A percentile compares a stretch with the other conserved stretches of the same genome.
These are phyloP conservation scores for Acridotheres tristis DNA, from an alignment of 2,797 vertebrate species.

Conservation along the genomic window DNA sequence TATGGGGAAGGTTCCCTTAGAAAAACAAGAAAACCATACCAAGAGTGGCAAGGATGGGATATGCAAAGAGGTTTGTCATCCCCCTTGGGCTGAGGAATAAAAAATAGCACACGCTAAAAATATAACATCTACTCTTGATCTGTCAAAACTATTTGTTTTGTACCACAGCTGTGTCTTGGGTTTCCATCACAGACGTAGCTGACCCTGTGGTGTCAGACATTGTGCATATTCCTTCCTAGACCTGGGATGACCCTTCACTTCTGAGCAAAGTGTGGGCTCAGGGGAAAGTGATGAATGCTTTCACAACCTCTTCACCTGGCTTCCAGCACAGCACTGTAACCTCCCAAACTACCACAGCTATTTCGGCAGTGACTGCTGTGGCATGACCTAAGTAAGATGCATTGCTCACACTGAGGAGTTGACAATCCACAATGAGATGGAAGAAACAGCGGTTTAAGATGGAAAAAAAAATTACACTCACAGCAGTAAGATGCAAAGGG, in stretches of 20 bases:
- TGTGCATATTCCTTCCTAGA: background rate
- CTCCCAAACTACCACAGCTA: background rate
- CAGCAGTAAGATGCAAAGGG: background rate
- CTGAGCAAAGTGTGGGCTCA: background rate
- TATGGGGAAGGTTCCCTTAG: background rate
- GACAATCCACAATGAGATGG: background rate
- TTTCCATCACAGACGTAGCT: background rate
- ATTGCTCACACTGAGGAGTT: background rate
- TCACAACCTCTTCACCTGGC: background rate
- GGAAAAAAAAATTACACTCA: background rate
- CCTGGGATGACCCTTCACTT: background rate
- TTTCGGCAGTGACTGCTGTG: background rate
- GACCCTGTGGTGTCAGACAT: background rate
- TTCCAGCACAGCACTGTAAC: background rate
- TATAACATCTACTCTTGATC: background rate
- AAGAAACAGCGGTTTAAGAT: background rate
- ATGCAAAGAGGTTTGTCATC: background rate
- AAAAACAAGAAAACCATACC: background rate
- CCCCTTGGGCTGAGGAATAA: background rate
- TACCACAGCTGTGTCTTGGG: background rate
- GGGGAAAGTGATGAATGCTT: background rate
- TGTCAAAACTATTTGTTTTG: background rate
- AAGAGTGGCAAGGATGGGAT: background rate
- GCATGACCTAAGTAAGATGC: background rate
- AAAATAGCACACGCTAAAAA: background rate